phyloP scores from a whole-genome alignment of 2,113 vertebrate genomes.

The Enhydra lutris region DNA sequence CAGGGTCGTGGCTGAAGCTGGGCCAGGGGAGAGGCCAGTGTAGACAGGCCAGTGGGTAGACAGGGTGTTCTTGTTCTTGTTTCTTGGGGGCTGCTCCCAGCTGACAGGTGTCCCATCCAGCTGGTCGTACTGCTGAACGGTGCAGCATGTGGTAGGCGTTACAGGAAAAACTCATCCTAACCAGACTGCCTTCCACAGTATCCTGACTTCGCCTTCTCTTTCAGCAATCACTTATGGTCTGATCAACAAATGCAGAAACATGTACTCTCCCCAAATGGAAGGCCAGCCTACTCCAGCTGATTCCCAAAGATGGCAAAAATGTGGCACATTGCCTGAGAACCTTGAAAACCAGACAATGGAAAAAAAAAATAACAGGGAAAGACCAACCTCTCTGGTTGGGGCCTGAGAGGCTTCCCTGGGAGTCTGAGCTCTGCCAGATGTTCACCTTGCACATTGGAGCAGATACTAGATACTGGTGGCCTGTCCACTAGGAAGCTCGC shows the following conservation, averaged over 20 bases:
- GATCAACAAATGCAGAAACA: neutral
- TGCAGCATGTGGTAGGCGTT: no score
- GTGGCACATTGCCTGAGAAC: neutral
- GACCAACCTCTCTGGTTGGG: neutral
- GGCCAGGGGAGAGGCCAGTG: neutral
- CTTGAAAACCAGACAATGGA: neutral
- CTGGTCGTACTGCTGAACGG: neutral
- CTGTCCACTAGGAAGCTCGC: neutral
- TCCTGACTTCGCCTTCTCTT: neutral
- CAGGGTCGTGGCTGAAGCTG: neutral
- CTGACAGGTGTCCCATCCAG: fast-evolving
- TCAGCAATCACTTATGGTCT: neutral
- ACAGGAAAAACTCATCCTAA: no score
- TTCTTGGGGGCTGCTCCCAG: neutral
- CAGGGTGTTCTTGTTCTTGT: neutral
- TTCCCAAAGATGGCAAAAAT: neutral
- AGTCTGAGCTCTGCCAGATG: neutral
- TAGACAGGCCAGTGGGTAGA: neutral
- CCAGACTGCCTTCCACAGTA: neutral
- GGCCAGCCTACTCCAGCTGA: neutral
- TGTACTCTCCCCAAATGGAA: neutral
- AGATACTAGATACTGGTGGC: neutral
- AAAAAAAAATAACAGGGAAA: no score
- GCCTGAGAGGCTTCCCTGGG: no score
- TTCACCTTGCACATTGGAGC: fast-evolving